These are phyloP conservation scores for Elephantulus edwardii DNA, from an alignment of 2,113 vertebrate species.

Conservation along the genomic window DNA sequence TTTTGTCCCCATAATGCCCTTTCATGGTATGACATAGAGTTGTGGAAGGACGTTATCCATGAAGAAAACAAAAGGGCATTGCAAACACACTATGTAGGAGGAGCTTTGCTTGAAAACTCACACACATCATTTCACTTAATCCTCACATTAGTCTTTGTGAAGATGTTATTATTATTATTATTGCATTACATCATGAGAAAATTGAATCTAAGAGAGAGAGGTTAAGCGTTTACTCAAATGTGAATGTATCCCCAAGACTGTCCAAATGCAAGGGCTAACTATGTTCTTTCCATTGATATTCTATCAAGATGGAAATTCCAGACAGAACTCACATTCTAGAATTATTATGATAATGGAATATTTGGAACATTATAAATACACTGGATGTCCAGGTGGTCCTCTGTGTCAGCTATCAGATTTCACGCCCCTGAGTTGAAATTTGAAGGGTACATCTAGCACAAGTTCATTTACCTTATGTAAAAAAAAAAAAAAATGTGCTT, in stretches of 20 bases:
- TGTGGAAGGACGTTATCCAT: too few relatives aligned
- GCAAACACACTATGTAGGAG: fast-evolving
- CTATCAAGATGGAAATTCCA: background rate
- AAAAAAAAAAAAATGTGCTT: too few relatives aligned
- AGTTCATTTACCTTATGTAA: background rate
- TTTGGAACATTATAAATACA: background rate
- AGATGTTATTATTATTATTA: background rate
- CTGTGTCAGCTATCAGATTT: background rate
- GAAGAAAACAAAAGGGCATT: too few relatives aligned
- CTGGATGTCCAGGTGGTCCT: background rate
- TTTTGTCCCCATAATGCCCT: too few relatives aligned
- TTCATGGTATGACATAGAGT: too few relatives aligned
- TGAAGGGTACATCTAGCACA: background rate
- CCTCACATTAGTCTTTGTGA: background rate
- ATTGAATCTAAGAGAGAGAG: background rate
- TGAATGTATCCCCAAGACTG: background rate
- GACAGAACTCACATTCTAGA: background rate
- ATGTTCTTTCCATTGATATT: background rate
- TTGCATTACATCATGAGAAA: background rate
- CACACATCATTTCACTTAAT: background rate
- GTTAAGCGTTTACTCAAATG: background rate
- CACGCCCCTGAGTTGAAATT: background rate
- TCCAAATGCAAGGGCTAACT: background rate
- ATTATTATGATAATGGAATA: background rate
- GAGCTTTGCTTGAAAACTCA: background rate